Evolutionary conservation across 2,888 invertebrate genomes (phyloP).

Genomic region (Troides aeacus): DNA sequence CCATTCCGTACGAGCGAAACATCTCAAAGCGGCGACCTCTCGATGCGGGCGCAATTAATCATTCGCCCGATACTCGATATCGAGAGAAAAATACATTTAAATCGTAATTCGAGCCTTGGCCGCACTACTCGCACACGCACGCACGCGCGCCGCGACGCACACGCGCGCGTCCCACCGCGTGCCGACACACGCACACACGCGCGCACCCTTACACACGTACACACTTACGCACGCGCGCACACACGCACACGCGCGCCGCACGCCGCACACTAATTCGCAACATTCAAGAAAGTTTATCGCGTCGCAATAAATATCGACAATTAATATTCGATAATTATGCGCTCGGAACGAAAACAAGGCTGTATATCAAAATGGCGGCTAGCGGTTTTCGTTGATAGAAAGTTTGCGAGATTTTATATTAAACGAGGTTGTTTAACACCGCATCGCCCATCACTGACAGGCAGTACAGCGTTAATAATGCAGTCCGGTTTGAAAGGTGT

Average conservation of each 20-base stretch:
- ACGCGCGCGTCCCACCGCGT: conserved; percentile 34
- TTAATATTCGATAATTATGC: conserved; percentile 56
- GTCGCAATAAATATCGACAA: conserved; percentile 49
- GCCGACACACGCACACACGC: conserved; percentile 34
- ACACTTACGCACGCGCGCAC: conserved; percentile 29
- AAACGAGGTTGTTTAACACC: background rate
- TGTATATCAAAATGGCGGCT: conserved; percentile 39
- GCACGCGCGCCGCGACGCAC: conserved; percentile 21
- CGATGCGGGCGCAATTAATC: conserved; percentile 38
- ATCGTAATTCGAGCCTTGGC: conserved; percentile 47
- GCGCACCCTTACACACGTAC: conserved; percentile 28
- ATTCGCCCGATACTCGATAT: conserved; percentile 39
- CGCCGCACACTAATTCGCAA: conserved; percentile 26
- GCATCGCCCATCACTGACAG: too few species aligned
- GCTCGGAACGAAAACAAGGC: conserved; percentile 45
- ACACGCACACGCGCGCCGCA: conserved; percentile 19
- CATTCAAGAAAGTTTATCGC: conserved; percentile 46
- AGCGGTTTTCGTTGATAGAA: conserved; percentile 42
- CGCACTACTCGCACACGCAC: conserved; percentile 33
- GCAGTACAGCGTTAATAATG: too few species aligned
- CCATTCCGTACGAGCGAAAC: conserved; percentile 24
- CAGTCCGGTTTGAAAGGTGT: too few species aligned
- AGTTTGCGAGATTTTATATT: conserved; percentile 24
- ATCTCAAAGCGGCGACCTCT: conserved; percentile 29
- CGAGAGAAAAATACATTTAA: conserved; percentile 47